Evolutionary conservation across 2,797 vertebrate species (phyloP), one percentile per base, ranked within the genome.

Genomic region (Rhinogobio ventralis): DNA sequence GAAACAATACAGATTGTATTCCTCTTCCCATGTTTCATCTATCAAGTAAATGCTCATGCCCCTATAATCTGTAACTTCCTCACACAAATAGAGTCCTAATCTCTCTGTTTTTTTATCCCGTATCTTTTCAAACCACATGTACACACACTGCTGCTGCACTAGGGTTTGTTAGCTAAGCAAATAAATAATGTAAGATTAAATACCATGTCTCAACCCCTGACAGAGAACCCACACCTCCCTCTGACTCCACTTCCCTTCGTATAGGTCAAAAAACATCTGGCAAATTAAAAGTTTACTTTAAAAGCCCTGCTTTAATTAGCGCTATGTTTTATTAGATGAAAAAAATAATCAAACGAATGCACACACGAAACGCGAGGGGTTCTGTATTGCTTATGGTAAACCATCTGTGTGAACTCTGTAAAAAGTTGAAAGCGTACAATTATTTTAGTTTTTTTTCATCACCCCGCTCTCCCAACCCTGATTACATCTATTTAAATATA

Each of bases 251-350:
- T 91, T 93, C 90, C 90, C 88, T 90, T 92, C 81, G 69, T 76
- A 88, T 86, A 89, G 92, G 92, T 94, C 92, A 92, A 91, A 93
- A 90, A 92, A 92, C 95, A 94, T 94, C 93, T 95, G 94, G 94
- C 85, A 93, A 93, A 93, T 92, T 92, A 87, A 88, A 91, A 86
- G 91, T 93, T 94, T 91, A 91, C 92, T 93, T 93, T 93, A 92
- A 93, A 92, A 91, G 90, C 89, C 84, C 90, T 91, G 91, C 91
- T 94, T 95, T 93, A 94, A 95, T 95, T 94, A 94, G 87, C 87
- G 72, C 84, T 86, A 92, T 90, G 89, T 93, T 94, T 94, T 94
- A 95, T 94, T 94, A 91, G 90, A 94, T 92, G 90, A 93, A 82
- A 93, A 93, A 93, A 91, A 71, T 88, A 91, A 94, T 92, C 89